Conservation (phyloP, 2,113 vertebrate species). For the Mohoua ochrocephala region DNA sequence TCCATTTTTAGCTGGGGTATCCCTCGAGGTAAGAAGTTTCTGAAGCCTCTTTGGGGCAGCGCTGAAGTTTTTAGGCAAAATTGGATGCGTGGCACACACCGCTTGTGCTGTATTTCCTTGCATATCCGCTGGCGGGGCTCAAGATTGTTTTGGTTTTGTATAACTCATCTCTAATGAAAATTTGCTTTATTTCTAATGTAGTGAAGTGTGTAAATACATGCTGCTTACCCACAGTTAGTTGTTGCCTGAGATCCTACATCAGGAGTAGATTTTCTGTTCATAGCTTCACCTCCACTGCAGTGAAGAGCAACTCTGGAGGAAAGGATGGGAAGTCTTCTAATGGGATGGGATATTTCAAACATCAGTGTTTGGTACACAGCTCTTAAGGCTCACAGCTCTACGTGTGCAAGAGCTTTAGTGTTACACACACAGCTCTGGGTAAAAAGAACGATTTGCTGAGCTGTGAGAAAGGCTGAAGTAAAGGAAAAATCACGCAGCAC, state of each 20-base stretch:
- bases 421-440: not conserved
- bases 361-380: not conserved
- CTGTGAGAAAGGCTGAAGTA: not conserved
- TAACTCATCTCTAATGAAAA: not conserved
- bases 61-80: not conserved
- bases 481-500: not conserved
- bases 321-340: not conserved
- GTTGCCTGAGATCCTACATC: not conserved
- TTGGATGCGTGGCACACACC: fast-evolving
- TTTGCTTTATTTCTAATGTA: not conserved
- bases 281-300: not conserved
- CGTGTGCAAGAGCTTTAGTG: not conserved
- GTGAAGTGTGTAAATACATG: not conserved
- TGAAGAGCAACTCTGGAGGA: not conserved
- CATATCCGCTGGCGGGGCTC: not conserved
- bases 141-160: fast-evolving
- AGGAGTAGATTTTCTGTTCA: not conserved
- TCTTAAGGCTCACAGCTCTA: not conserved
- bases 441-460: not conserved
- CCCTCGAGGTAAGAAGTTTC: not conserved
- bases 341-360: not conserved
- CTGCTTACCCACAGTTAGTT: not conserved
- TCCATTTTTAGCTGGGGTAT: not conserved
- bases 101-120: not conserved
- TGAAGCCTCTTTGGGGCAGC: not conserved